Evolutionary conservation across 2,888 invertebrate genomes (phyloP).

Genomic region (Erebia epiphron): DNA sequence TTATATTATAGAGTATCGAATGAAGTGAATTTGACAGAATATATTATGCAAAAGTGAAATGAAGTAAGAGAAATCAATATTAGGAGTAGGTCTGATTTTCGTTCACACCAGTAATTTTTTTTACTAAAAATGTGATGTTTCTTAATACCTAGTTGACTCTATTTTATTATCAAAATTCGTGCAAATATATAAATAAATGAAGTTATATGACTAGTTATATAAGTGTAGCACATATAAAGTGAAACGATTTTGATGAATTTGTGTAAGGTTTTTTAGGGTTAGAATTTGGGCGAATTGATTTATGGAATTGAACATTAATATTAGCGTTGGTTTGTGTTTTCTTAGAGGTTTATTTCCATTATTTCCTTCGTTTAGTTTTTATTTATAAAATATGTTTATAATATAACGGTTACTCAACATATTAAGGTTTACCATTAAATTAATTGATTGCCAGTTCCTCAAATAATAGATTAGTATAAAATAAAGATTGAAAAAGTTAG

Average conservation of each 20-base stretch:
- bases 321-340: conserved; percentile 22
- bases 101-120: conserved; percentile 63
- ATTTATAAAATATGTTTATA: conserved; percentile 9
- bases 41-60: conserved; percentile 1
- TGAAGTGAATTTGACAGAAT: conserved; percentile 17
- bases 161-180: conserved; percentile 73
- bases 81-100: conserved; percentile 40
- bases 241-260: conserved; percentile 46
- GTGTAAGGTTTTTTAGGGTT: conserved; percentile 29
- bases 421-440: conserved; percentile 22
- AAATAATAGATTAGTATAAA: conserved; percentile 12
- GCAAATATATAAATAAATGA: conserved; percentile 66
- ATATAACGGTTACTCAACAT: conserved; percentile 16
- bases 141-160: conserved; percentile 68
- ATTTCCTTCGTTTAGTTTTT: conserved; percentile 18
- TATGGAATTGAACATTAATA: conserved; percentile 35
- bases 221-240: conserved; percentile 69
- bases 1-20: conserved; percentile 1
- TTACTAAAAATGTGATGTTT: conserved; percentile 70
- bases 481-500: not conserved
- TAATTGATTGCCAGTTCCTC: conserved; percentile 20
- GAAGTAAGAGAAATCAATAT: not conserved
- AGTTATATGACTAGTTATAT: conserved; percentile 71
- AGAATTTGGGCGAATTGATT: conserved; percentile 29
- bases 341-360: conserved; percentile 17